These are phyloP conservation scores for Ammodytes marinus DNA, from an alignment of 2,113 vertebrate species.

Conservation along the genomic window DNA sequence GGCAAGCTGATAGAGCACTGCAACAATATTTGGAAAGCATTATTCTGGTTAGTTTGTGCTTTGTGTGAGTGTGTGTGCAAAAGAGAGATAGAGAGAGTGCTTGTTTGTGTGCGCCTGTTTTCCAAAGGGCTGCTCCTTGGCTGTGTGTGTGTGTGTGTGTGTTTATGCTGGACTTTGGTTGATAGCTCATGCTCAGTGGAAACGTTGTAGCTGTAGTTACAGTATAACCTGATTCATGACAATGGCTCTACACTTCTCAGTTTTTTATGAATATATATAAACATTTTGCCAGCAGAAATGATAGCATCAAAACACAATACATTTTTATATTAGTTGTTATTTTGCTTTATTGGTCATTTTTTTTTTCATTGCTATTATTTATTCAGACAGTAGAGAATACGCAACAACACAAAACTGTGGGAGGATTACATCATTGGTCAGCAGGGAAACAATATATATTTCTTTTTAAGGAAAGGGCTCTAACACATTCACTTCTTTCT, in stretches of 20 bases:
- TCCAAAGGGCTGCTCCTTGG: conserved; percentile 7
- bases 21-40: conserved; percentile 73
- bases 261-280: neutral
- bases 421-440: conserved; percentile 35
- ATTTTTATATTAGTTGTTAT: too few relatives aligned
- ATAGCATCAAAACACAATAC: too few relatives aligned
- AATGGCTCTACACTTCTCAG: neutral
- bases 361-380: conserved; percentile 11
- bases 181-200: neutral
- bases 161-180: conserved; percentile 31
- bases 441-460: neutral
- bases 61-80: conserved; percentile 6
- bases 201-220: neutral
- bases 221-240: neutral
- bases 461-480: neutral
- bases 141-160: conserved; percentile 13
- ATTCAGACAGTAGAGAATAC: conserved; percentile 20
- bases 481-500: conserved; percentile 17
- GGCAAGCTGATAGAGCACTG: conserved; percentile 61
- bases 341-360: neutral
- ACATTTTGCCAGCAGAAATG: neutral
- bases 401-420: conserved; percentile 21
- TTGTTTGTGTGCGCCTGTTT: conserved; percentile 12
- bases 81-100: neutral
- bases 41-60: conserved; percentile 45